These are phyloP conservation scores for Chrysina gloriosa DNA, from an alignment of 2,888 invertebrate genomes.

Conservation along the genomic window DNA sequence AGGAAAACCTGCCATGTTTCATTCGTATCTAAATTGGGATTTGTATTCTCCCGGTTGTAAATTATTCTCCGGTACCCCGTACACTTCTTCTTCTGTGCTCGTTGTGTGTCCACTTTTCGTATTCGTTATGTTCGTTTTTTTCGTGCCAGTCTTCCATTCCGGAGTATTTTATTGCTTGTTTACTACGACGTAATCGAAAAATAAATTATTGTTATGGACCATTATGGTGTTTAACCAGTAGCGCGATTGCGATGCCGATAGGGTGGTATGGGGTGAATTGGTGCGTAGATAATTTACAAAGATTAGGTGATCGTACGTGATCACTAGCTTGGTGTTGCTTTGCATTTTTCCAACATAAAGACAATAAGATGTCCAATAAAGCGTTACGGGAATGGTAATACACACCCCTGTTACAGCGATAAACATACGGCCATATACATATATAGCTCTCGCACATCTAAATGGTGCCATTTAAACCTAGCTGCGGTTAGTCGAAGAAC, in stretches of 20 bases:
- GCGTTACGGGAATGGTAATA: slow-evolving; percentile 15
- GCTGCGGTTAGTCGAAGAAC: too few species aligned
- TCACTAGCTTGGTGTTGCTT: slow-evolving; percentile 10
- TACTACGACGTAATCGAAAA: slow-evolving; percentile 42
- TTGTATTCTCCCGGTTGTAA: slow-evolving; percentile 50
- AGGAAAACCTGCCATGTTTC: slow-evolving; percentile 58
- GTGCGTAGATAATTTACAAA: slow-evolving; percentile 19
- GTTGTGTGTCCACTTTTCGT: slow-evolving; percentile 22
- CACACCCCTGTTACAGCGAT: not conserved
- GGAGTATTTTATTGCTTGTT: slow-evolving; percentile 42
- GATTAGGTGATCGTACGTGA: slow-evolving; percentile 7
- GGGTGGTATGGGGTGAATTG: slow-evolving; percentile 28
- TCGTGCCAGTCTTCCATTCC: slow-evolving; percentile 35
- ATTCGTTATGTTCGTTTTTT: slow-evolving; percentile 18
- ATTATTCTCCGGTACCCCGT: slow-evolving; percentile 36
- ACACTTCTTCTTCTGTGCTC: slow-evolving; percentile 17
- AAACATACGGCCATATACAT: not conserved
- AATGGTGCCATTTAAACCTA: not conserved
- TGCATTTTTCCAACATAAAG: slow-evolving; percentile 32
- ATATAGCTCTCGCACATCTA: not conserved
- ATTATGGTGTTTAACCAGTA: slow-evolving; percentile 40
- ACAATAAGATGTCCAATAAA: slow-evolving; percentile 32
- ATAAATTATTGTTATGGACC: slow-evolving; percentile 44
- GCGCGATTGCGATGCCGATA: slow-evolving; percentile 32
- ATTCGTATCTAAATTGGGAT: slow-evolving; percentile 59